Base-by-base conservation (phyloP, 2,888 invertebrate genomes). In the Matsumyia berberina region DNA sequence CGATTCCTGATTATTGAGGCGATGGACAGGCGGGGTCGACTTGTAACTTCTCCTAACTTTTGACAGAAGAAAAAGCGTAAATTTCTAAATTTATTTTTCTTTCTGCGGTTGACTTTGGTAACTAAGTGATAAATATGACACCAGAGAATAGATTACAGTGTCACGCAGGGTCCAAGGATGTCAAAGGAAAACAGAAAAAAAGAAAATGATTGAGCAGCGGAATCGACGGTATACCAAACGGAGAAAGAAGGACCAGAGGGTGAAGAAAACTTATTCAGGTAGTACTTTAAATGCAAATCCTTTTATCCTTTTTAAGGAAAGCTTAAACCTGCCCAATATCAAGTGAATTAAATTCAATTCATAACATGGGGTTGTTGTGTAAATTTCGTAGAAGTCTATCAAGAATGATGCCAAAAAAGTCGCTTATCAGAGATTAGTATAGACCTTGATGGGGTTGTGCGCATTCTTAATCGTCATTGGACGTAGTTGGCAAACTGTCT, bases 121-220 rank as follows among this genome's bases (percentile, higher is more conserved):
- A 60, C 72, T 60, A 51, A 51, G 51, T 62, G 51, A 60, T 62
- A 53, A 51, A 60, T 51, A 53, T 72, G 60, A 62, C 72, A 60
- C 60, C 19, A 12, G 60, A 60, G 72, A 72, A 60, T 60, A 58
- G 51, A 29, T 62, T n/a, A 70, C 24, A 35, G 12, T 46, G 24
- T 3, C 24, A 24, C n/a, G n/a, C n/a, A n/a, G n/a, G 24, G 17
- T 17, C 31, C 46, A 51, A 51, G 49, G 60, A 17, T 33, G 12
- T 44, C 24, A 35, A 57, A 17, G 12, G 11, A 11, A 9, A 35
- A 24, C 15, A 12, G 11, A 11, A 9, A 35, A 24, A 29, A 19
- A 0, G 24, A 33, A 11, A 9, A 5, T 62, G 19, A 51, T 42
- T 42, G 51, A 53, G 19, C 35, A 11, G 5, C 5, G 12, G 9